Percentiles rank a stretch among this genome's conserved stretches.
Evolutionary conservation across 2,113 vertebrate species (phyloP).

Genomic region (Dasypus novemcinctus): DNA sequence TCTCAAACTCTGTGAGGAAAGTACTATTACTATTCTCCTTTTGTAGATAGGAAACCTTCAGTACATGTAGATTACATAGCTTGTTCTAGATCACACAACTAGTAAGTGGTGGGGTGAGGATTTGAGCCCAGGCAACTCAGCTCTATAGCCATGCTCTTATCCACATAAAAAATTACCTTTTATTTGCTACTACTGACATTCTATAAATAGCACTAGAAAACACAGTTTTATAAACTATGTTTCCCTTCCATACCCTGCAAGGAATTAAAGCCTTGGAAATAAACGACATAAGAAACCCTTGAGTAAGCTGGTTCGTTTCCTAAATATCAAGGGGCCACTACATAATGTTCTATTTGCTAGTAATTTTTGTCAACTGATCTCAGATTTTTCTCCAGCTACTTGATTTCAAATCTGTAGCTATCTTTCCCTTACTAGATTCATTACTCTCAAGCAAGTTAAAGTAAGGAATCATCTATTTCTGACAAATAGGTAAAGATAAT

Average conservation of each 20-base stretch:
- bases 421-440: neutral
- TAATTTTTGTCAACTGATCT: neutral
- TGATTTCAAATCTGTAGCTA: constrained; percentile 16
- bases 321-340: neutral
- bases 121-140: neutral
- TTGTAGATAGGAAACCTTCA: neutral
- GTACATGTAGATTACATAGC: neutral
- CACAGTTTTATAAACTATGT: neutral
- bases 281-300: neutral
- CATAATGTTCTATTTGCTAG: neutral
- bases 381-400: constrained; percentile 22
- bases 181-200: neutral
- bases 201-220: neutral
- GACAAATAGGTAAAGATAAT: neutral
- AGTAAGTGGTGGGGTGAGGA: neutral
- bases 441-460: constrained; percentile 27
- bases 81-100: neutral
- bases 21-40: neutral
- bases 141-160: neutral
- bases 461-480: neutral
- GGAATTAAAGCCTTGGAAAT: neutral
- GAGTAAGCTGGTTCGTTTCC: neutral
- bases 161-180: neutral
- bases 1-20: constrained; percentile 32
- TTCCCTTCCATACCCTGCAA: neutral